A percentile compares a stretch with the other conserved stretches of the same genome.
These are phyloP conservation scores for Machimus rusticus DNA, from an alignment of 2,888 invertebrate species.

Conservation along the genomic window DNA sequence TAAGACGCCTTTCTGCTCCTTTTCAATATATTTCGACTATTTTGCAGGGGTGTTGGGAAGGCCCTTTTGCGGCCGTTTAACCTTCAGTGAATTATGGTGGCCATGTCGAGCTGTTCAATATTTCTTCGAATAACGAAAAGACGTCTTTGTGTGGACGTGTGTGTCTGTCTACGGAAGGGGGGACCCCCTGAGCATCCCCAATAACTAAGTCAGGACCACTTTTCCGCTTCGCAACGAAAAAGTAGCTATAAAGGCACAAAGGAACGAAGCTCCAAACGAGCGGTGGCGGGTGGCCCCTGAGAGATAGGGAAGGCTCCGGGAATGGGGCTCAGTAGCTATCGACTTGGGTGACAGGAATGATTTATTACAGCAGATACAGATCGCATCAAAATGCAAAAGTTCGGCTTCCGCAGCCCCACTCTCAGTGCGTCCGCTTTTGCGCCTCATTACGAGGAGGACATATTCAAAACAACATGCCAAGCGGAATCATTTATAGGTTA, in stretches of 20 bases:
- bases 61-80: background rate
- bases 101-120: background rate
- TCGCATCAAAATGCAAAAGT: background rate
- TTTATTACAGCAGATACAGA: background rate
- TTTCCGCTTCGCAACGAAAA: background rate
- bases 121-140: background rate
- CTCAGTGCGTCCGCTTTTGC: background rate
- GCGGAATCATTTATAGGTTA: background rate
- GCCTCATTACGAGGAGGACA: background rate
- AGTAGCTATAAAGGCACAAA: background rate
- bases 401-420: background rate
- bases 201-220: background rate
- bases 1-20: background rate
- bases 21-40: background rate
- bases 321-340: background rate
- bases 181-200: background rate
- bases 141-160: background rate
- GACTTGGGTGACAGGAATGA: background rate
- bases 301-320: background rate
- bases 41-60: background rate
- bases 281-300: background rate
- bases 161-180: background rate
- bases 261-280: background rate
- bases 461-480: background rate
- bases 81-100: constrained; percentile 8